phyloP scores from a whole-genome alignment of 2,797 vertebrate genomes.

The Hoplostethus mediterraneus region DNA sequence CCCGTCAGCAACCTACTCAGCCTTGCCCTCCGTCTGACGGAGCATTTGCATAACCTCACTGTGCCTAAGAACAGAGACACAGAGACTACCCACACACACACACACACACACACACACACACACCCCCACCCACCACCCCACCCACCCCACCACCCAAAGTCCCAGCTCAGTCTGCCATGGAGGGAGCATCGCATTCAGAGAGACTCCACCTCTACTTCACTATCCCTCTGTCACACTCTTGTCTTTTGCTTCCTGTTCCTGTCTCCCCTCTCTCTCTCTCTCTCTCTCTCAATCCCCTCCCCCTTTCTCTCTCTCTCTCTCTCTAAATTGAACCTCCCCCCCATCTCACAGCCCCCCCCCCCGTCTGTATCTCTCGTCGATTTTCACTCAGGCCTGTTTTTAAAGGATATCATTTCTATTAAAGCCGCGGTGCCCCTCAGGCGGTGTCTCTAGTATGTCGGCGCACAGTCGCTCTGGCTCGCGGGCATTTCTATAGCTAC shows the following conservation, averaged over 20 bases:
- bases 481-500: slow-evolving; percentile 72
- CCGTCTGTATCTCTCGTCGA: slow-evolving; percentile 67
- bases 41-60: slow-evolving; percentile 89
- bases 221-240: slow-evolving; percentile 27
- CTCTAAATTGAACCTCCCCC: too few species aligned
- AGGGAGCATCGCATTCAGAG: slow-evolving; percentile 65
- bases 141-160: slow-evolving; percentile 59
- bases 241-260: slow-evolving; percentile 23
- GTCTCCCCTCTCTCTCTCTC: slow-evolving; percentile 42
- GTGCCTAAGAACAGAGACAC: slow-evolving; percentile 82
- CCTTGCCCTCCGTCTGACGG: slow-evolving; percentile 87
- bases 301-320: slow-evolving; percentile 10
- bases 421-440: slow-evolving; percentile 56
- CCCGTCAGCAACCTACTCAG: slow-evolving; percentile 90
- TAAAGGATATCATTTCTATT: slow-evolving; percentile 73
- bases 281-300: neutral
- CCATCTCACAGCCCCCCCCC: neutral
- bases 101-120: too few species aligned
- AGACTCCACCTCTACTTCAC: slow-evolving; percentile 36
- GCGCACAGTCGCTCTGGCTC: slow-evolving; percentile 61
- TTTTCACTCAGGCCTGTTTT: slow-evolving; percentile 67
- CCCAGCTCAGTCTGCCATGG: slow-evolving; percentile 75
- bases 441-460: slow-evolving; percentile 52
- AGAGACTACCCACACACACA: slow-evolving; percentile 63
- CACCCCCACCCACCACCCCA: slow-evolving; percentile 54